Conservation (phyloP, 2,888 invertebrate genomes). For the Noctua fimbriata region DNA sequence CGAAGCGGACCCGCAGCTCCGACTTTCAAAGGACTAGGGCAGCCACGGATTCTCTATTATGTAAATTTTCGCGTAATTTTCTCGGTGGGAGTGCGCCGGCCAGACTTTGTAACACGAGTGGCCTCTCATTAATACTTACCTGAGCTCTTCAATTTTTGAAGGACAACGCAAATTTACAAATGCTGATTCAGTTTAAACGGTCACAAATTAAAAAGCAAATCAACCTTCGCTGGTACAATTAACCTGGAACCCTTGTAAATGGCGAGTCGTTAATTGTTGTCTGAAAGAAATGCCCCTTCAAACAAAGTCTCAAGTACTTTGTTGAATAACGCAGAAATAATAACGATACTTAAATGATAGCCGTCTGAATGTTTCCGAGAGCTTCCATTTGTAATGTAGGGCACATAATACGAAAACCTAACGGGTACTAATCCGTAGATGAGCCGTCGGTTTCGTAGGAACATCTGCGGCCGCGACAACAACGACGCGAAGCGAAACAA, state of each 20-base stretch:
- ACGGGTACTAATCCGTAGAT: conserved; percentile 88
- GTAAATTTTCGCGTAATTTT: conserved; percentile 89
- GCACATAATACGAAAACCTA: conserved; percentile 85
- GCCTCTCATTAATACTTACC: conserved; percentile 86
- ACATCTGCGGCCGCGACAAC: conserved; percentile 86
- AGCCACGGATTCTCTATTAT: conserved; percentile 90
- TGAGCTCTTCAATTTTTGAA: conserved; percentile 80
- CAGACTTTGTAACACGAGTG: conserved; percentile 87
- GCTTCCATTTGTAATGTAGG: conserved; percentile 80
- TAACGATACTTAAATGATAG: conserved; percentile 62
- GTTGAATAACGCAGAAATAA: conserved; percentile 42
- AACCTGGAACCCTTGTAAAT: conserved; percentile 39
- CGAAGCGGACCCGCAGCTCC: conserved; percentile 82
- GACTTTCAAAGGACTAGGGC: conserved; percentile 88
- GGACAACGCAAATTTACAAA: conserved; percentile 70
- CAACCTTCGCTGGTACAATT: conserved; percentile 35
- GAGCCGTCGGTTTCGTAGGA: conserved; percentile 83
- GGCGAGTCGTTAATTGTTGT: conserved; percentile 15
- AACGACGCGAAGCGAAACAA: conserved; percentile 82
- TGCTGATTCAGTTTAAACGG: conserved; percentile 52
- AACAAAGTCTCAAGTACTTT: conserved; percentile 6
- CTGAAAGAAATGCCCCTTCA: conserved; percentile 21
- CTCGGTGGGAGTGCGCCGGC: conserved; percentile 83
- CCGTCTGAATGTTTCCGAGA: conserved; percentile 72
- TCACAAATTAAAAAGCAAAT: conserved; percentile 52